Percentiles rank a stretch among this genome's conserved stretches.
Conservation (phyloP, 2,888 invertebrate species). For the Peribatodes rhomboidaria region DNA sequence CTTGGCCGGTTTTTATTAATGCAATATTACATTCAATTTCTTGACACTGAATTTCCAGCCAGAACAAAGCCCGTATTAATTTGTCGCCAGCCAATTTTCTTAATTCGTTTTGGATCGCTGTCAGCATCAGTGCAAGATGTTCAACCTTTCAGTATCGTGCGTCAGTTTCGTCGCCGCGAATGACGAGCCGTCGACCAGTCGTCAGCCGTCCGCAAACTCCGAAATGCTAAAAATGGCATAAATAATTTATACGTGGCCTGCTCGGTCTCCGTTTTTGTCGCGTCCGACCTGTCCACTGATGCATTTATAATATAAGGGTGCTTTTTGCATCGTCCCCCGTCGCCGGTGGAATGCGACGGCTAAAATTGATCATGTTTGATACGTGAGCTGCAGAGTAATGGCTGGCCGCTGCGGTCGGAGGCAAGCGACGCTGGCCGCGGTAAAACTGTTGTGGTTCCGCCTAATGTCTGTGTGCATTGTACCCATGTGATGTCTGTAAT, state of each 20-base stretch:
- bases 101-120: not conserved
- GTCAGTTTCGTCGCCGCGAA: constrained; percentile 49
- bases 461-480: constrained; percentile 49
- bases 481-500: constrained; percentile 36
- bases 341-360: constrained; percentile 83
- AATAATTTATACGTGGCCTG: constrained; percentile 84
- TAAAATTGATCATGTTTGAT: constrained; percentile 85
- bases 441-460: constrained; percentile 42
- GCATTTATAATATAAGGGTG: constrained; percentile 87
- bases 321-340: constrained; percentile 81
- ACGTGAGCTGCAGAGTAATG: constrained; percentile 82
- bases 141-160: constrained; percentile 42
- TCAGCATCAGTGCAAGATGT: constrained; percentile 7
- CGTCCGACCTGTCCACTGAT: constrained; percentile 85
- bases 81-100: constrained; percentile 1
- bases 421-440: constrained; percentile 17
- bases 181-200: constrained; percentile 58
- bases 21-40: not conserved
- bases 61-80: not conserved
- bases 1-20: too few relatives aligned
- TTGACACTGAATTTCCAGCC: not conserved
- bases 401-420: constrained; percentile 52
- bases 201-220: constrained; percentile 69
- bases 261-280: constrained; percentile 81
- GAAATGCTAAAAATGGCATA: constrained; percentile 87